Percentiles rank a stretch among this genome's conserved stretches.
These are phyloP conservation scores for Lamprologus tigripictilis DNA, from an alignment of 2,113 vertebrate species.

Conservation along the genomic window DNA sequence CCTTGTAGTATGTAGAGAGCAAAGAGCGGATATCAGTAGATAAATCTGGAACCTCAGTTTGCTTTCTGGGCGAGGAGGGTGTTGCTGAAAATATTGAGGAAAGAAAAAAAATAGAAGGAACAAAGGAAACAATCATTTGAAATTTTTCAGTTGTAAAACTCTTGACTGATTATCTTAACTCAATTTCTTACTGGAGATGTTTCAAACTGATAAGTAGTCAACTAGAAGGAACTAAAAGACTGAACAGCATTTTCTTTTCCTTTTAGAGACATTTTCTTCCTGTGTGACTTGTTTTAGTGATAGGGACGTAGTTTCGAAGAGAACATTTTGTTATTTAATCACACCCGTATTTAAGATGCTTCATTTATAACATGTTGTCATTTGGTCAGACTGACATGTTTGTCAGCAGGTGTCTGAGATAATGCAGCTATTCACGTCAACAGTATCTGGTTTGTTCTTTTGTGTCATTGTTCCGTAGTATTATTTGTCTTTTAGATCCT, in stretches of 20 bases:
- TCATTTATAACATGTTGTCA: neutral
- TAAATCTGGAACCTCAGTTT: conserved; percentile 72
- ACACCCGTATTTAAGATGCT: neutral
- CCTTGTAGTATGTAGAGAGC: conserved; percentile 78
- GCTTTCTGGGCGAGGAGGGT: conserved; percentile 47
- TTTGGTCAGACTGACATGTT: neutral
- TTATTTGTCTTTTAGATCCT: neutral
- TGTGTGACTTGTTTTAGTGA: neutral
- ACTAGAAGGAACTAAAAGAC: neutral
- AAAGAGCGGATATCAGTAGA: conserved; percentile 74
- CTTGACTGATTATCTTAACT: neutral
- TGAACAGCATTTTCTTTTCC: neutral
- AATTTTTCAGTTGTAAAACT: neutral
- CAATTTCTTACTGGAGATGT: neutral
- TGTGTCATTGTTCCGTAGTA: neutral
- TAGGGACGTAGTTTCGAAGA: neutral
- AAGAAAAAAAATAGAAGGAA: neutral
- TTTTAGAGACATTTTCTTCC: neutral
- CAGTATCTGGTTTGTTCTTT: neutral
- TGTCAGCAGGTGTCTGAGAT: neutral
- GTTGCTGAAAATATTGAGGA: conserved; percentile 5
- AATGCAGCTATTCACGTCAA: neutral
- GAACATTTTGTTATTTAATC: neutral
- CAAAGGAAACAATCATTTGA: neutral
- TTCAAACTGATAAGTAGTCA: neutral